These are phyloP conservation scores for Antedon mediterranea DNA, from an alignment of 53 echinoderm and acorn worm species.

Conservation along the genomic window DNA sequence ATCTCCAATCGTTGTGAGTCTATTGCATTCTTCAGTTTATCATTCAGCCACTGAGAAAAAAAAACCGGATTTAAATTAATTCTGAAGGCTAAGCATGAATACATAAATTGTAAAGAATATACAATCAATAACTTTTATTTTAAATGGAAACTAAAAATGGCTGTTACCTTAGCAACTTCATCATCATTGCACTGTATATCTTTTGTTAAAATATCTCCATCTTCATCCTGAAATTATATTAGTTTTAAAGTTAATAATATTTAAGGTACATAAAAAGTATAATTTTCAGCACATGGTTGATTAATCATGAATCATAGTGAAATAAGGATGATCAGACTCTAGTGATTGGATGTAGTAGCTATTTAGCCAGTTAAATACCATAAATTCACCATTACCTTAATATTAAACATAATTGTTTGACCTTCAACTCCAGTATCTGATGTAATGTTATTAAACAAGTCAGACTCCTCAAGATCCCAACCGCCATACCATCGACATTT, in stretches of 20 bases:
- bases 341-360: not conserved
- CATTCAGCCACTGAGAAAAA: conserved; percentile 27
- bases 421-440: conserved; percentile 35
- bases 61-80: no score
- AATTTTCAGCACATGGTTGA: no score
- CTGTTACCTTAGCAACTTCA: not conserved
- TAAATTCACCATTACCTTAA: conserved; percentile 26
- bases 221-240: not conserved
- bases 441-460: conserved; percentile 33
- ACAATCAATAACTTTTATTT: no score
- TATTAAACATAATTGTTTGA: conserved; percentile 53
- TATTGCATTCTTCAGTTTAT: conserved; percentile 22
- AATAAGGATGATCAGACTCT: not conserved
- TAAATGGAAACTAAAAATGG: not conserved
- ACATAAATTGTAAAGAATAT: no score
- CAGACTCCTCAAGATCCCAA: conserved; percentile 87
- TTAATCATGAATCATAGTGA: not conserved
- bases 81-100: no score
- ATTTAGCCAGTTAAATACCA: not conserved
- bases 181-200: not conserved
- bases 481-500: conserved; percentile 91
- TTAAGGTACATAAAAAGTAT: not conserved
- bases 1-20: not conserved
- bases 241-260: no score
- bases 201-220: not conserved